These are phyloP conservation scores for Glareola pratincola DNA, from an alignment of 2,113 vertebrate genomes.

Conservation along the genomic window DNA sequence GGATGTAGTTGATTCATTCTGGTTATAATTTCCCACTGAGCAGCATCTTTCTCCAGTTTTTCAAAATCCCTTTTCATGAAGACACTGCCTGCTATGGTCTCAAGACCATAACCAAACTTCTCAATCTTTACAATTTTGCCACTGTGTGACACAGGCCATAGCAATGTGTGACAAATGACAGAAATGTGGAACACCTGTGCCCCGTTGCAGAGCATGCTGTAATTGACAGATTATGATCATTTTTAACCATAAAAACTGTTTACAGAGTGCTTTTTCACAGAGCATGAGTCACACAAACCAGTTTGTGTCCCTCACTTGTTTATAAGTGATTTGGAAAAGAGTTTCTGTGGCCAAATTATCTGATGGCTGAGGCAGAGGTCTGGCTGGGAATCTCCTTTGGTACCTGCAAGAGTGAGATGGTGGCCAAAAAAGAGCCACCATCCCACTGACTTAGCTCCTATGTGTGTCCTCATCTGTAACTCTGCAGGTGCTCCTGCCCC, in stretches of 20 bases:
- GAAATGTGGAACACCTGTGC: constrained; percentile 47
- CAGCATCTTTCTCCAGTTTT: neutral
- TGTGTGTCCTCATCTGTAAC: neutral
- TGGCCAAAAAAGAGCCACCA: neutral
- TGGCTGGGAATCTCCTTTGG: neutral
- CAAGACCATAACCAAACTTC: neutral
- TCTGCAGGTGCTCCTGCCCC: neutral
- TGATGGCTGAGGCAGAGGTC: neutral
- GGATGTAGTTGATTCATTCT: neutral
- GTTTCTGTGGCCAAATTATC: neutral
- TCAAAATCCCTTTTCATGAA: neutral
- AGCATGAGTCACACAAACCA: neutral
- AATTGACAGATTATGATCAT: neutral
- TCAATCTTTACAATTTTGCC: constrained; percentile 20
- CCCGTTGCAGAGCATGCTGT: neutral
- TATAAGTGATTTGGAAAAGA: neutral
- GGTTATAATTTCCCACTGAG: neutral
- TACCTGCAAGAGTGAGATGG: neutral
- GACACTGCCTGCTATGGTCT: neutral
- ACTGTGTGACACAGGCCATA: constrained; percentile 26
- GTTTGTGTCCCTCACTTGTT: neutral
- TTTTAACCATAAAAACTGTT: constrained; percentile 37
- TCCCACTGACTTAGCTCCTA: neutral
- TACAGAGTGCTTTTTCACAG: neutral
- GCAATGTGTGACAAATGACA: constrained; percentile 61